phyloP scores from a whole-genome alignment of 2,888 invertebrate genomes.

The Caenorhabditis zanzibari region DNA sequence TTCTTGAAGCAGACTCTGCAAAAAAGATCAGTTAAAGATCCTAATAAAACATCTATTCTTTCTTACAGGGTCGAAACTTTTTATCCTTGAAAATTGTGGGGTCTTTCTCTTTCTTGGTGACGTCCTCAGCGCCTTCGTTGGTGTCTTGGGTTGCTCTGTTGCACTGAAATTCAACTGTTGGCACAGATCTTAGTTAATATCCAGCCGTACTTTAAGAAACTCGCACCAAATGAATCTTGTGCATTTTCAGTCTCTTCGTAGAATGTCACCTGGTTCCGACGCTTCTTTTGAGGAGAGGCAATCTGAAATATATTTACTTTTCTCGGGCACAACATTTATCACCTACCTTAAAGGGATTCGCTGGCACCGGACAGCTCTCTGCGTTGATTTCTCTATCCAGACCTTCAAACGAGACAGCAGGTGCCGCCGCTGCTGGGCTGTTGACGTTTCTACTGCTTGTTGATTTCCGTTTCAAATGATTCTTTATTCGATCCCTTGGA shows the following conservation, averaged over 20 bases:
- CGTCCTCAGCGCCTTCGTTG: constrained; percentile 1
- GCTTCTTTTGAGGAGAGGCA: constrained; percentile 55
- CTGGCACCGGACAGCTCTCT: constrained; percentile 59
- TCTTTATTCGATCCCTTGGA: constrained; percentile 54
- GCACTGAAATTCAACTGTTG: constrained; percentile 1
- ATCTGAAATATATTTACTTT: constrained; percentile 34
- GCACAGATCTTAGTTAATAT: neutral
- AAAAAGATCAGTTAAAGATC: neutral
- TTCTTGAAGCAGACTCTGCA: constrained; percentile 41
- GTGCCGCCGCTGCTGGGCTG: neutral
- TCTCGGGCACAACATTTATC: too few species aligned
- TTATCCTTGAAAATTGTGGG: constrained; percentile 32
- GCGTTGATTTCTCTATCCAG: constrained; percentile 10
- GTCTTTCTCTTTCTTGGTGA: constrained; percentile 34
- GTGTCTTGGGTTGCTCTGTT: neutral
- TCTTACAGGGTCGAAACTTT: constrained; percentile 54
- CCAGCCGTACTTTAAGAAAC: constrained; percentile 14
- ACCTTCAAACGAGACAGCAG: neutral
- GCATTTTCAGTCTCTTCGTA: constrained; percentile 47
- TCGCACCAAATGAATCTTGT: constrained; percentile 48
- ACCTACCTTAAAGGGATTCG: constrained; percentile 51
- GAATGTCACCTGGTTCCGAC: constrained; percentile 50
- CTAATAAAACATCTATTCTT: too few species aligned
- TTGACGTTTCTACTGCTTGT: constrained; percentile 32
- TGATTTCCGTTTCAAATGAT: constrained; percentile 56